Evolutionary conservation across 2,888 invertebrate species (phyloP).

Genomic region (Trisateles emortualis): DNA sequence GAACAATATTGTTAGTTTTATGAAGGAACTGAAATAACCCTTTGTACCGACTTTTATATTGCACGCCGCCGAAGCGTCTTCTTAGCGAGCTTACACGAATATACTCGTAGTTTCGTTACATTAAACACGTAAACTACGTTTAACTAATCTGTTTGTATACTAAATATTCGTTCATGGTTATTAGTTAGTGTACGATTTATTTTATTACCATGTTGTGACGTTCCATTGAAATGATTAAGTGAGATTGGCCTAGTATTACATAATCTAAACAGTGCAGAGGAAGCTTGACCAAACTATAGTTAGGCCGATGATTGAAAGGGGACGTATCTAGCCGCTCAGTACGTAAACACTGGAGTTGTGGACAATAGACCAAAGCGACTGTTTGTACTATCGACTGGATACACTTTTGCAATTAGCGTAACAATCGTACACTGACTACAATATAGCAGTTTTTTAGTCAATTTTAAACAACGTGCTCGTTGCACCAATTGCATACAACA

Average conservation of each 20-base stretch:
- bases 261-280: conserved; percentile 55
- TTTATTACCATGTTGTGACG: neutral
- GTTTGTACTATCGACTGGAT: conserved; percentile 65
- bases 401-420: conserved; percentile 72
- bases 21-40: conserved; percentile 76
- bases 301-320: conserved; percentile 72
- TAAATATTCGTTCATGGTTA: neutral
- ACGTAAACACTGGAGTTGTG: conserved; percentile 68
- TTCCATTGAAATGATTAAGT: conserved; percentile 6
- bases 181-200: neutral
- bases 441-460: conserved; percentile 20
- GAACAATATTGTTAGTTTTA: conserved; percentile 85
- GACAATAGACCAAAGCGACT: conserved; percentile 72
- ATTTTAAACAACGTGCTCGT: conserved; percentile 3
- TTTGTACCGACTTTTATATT: conserved; percentile 69
- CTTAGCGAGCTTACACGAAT: conserved; percentile 31
- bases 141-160: conserved; percentile 8
- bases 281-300: conserved; percentile 63
- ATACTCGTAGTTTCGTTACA: conserved; percentile 22
- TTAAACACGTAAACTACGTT: conserved; percentile 28
- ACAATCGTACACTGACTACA: conserved; percentile 52
- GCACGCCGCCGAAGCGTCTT: conserved; percentile 34
- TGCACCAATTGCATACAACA: neutral
- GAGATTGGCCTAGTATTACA: conserved; percentile 51
- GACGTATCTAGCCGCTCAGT: conserved; percentile 58